phyloP scores from a whole-genome alignment of 2,888 invertebrate species.

The Euplagia quadripunctaria region DNA sequence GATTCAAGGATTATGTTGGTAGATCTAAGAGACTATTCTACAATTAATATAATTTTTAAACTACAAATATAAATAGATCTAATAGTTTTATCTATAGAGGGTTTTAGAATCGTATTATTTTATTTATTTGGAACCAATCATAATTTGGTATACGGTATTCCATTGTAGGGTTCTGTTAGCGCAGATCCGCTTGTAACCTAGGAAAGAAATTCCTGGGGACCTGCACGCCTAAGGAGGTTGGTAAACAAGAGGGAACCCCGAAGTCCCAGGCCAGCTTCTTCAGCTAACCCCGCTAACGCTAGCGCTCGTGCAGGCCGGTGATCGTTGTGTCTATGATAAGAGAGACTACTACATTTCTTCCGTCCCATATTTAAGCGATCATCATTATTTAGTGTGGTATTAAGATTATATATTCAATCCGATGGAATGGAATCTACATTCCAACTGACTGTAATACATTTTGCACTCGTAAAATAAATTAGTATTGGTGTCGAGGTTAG shows the following conservation, averaged over 20 bases:
- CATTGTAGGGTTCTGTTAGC: too few species aligned
- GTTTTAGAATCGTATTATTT: too few species aligned
- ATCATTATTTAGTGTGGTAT: background rate
- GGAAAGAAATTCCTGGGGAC: too few species aligned
- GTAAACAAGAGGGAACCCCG: background rate
- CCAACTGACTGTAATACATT: background rate
- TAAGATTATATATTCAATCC: background rate
- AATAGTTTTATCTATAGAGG: too few species aligned
- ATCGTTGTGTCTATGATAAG: background rate
- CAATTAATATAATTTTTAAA: too few species aligned
- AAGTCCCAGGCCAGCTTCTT: background rate
- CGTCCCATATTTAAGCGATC: background rate
- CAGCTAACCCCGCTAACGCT: background rate
- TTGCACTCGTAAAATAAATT: conserved; percentile 11
- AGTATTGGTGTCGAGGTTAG: conserved; percentile 15
- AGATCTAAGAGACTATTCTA: too few species aligned
- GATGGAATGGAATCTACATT: conserved; percentile 5
- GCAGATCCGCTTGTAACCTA: too few species aligned
- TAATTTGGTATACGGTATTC: too few species aligned
- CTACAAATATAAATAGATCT: too few species aligned
- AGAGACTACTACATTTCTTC: background rate
- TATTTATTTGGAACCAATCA: too few species aligned
- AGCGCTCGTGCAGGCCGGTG: too few species aligned
- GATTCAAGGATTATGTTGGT: too few species aligned
- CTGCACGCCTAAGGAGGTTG: background rate